A percentile compares a stretch with the other conserved stretches of the same genome.
These are phyloP conservation scores for Entosphenus tridentatus DNA, from an alignment of 2,113 vertebrate genomes.

Conservation along the genomic window DNA sequence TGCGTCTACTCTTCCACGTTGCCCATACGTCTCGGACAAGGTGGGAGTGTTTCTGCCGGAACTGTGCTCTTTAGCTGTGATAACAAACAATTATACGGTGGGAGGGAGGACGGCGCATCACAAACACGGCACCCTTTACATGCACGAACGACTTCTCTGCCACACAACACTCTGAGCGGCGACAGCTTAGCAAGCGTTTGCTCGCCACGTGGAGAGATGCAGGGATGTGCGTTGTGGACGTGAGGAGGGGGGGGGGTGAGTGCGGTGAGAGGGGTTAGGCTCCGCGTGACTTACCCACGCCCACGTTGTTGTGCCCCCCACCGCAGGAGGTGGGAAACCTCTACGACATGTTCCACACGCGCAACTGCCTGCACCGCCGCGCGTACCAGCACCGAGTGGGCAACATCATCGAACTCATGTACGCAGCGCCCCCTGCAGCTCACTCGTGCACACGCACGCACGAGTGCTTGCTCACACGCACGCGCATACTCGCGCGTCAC, in stretches of 20 bases:
- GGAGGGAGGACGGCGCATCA: too few species aligned
- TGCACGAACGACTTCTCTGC: too few species aligned
- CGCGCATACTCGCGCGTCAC: neutral
- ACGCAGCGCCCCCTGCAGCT: slow-evolving; percentile 21
- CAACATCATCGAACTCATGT: slow-evolving; percentile 76
- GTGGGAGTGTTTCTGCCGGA: too few species aligned
- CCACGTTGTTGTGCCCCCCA: neutral
- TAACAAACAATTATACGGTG: too few species aligned
- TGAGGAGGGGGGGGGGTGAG: too few species aligned
- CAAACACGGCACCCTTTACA: too few species aligned
- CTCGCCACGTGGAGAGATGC: neutral
- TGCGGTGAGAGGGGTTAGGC: too few species aligned
- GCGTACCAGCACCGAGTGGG: slow-evolving; percentile 78
- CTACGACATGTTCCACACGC: slow-evolving; percentile 81
- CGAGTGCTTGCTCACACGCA: neutral
- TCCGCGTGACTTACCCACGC: too few species aligned
- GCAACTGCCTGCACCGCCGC: slow-evolving; percentile 54
- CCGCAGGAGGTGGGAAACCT: slow-evolving; percentile 58
- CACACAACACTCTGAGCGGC: neutral
- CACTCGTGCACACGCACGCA: slow-evolving; percentile 1
- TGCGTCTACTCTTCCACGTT: too few species aligned
- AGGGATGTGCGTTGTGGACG: too few species aligned
- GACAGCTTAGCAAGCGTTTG: neutral
- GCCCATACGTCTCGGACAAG: too few species aligned
- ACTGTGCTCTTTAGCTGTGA: too few species aligned